phyloP scores from a whole-genome alignment of 1,140 invertebrate species.

The Calliopsis andreniformis region DNA sequence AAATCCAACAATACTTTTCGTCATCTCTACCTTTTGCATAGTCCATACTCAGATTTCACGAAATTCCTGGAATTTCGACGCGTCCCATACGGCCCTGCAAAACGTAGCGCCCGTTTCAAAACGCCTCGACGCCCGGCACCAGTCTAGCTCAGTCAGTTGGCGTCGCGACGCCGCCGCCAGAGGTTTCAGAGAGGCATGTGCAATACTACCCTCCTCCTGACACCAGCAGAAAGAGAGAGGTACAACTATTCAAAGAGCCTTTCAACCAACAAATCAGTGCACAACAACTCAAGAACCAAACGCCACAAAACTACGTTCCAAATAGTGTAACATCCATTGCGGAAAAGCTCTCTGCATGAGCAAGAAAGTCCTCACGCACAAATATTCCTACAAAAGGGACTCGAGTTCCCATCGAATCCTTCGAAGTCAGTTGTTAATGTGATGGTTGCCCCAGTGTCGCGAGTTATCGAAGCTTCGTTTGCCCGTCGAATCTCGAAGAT shows the following conservation, averaged over 20 bases:
- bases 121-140: constrained; percentile 34
- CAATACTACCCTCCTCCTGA: background rate
- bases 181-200: constrained; percentile 30
- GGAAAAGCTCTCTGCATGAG: background rate
- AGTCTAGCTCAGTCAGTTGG: constrained; percentile 63
- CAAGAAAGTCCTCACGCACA: too few species aligned
- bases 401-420: too few species aligned
- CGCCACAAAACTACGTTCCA: background rate
- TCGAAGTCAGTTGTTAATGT: background rate
- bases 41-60: too few species aligned
- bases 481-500: background rate
- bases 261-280: constrained; percentile 19
- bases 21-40: background rate
- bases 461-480: constrained; percentile 4
- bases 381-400: too few species aligned
- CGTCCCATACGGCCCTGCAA: constrained; percentile 45
- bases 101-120: constrained; percentile 60
- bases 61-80: constrained; percentile 6
- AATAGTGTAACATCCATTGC: too few species aligned
- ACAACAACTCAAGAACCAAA: background rate
- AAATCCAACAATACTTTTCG: too few species aligned
- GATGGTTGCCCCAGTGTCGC: background rate
- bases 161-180: constrained; percentile 69
- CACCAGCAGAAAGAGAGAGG: background rate
- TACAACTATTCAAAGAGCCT: background rate